Conservation (phyloP, 2,113 vertebrate genomes). For the Origma solitaria region DNA sequence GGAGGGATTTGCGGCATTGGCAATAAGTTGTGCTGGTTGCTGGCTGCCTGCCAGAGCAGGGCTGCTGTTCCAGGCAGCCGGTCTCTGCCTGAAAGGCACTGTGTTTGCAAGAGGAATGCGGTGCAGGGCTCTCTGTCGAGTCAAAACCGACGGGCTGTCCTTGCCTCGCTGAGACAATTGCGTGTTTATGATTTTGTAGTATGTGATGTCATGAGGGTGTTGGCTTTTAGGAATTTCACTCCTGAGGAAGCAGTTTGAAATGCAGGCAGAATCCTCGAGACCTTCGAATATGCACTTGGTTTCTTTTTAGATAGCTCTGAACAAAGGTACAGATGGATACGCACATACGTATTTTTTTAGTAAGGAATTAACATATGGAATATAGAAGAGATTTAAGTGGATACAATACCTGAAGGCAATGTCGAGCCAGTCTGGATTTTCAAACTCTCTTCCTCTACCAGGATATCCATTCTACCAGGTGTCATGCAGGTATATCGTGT, state of each 20-base stretch:
- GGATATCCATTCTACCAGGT: slow-evolving; percentile 77
- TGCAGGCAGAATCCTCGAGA: slow-evolving; percentile 60
- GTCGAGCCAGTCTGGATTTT: slow-evolving; percentile 79
- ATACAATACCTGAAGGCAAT: slow-evolving; percentile 64
- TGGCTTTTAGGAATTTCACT: slow-evolving; percentile 61
- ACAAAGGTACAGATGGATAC: neutral
- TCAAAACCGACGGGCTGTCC: slow-evolving; percentile 14
- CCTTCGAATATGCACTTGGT: neutral
- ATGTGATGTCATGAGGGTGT: slow-evolving; percentile 76
- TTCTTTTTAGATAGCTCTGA: slow-evolving; percentile 34
- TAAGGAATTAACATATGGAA: slow-evolving; percentile 24
- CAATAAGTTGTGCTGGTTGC: slow-evolving; percentile 70
- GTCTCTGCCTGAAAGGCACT: neutral
- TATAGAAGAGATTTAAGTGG: slow-evolving; percentile 7
- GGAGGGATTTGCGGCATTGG: slow-evolving; percentile 69
- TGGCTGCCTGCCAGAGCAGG: slow-evolving; percentile 70
- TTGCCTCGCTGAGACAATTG: neutral
- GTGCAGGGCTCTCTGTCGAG: slow-evolving; percentile 33
- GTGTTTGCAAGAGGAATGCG: neutral
- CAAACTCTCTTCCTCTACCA: slow-evolving; percentile 70
- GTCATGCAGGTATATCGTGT: slow-evolving; percentile 81
- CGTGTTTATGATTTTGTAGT: slow-evolving; percentile 35
- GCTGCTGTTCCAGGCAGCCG: slow-evolving; percentile 49
- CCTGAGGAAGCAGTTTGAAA: slow-evolving; percentile 57
- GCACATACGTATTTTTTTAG: rapidly evolving